Percentiles rank a stretch among this genome's conserved stretches.
These are phyloP conservation scores for Ceyx melanurus DNA, from an alignment of 2,113 vertebrate species.

Conservation along the genomic window DNA sequence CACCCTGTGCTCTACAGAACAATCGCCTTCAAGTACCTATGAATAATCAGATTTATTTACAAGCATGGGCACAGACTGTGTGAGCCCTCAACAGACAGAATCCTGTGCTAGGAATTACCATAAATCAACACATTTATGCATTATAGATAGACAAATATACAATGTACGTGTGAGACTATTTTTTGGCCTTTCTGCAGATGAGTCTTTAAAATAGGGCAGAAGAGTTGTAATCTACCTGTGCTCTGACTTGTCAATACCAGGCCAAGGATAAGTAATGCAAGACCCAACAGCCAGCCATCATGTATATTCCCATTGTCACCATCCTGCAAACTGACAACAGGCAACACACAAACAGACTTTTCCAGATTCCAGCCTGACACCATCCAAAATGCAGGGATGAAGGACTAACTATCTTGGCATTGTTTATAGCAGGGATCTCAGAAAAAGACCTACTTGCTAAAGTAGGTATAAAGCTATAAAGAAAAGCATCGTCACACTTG, in stretches of 20 bases:
- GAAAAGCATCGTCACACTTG: fast-evolving
- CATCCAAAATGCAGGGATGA: not conserved
- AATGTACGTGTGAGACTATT: not conserved
- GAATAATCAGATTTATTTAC: not conserved
- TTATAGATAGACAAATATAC: not conserved
- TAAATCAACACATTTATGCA: not conserved
- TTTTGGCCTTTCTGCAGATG: not conserved
- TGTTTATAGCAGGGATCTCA: not conserved
- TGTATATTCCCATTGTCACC: not conserved
- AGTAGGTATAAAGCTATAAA: not conserved
- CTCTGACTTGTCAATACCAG: not conserved
- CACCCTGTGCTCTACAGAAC: not conserved
- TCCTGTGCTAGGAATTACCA: not conserved
- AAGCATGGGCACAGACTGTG: not conserved
- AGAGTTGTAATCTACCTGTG: not conserved
- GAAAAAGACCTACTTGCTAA: not conserved
- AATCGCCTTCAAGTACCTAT: fast-evolving
- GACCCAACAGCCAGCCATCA: not conserved
- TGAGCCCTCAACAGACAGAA: not conserved
- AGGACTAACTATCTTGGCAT: not conserved
- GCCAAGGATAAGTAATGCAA: not conserved
- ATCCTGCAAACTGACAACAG: not conserved
- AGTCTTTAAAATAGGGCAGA: not conserved
- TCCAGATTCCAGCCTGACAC: not conserved
- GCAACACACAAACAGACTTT: fast-evolving